A percentile compares a stretch with the other conserved stretches of the same genome.
Evolutionary conservation across 2,888 invertebrate species (phyloP).

Genomic region (Synergus itoensis): DNA sequence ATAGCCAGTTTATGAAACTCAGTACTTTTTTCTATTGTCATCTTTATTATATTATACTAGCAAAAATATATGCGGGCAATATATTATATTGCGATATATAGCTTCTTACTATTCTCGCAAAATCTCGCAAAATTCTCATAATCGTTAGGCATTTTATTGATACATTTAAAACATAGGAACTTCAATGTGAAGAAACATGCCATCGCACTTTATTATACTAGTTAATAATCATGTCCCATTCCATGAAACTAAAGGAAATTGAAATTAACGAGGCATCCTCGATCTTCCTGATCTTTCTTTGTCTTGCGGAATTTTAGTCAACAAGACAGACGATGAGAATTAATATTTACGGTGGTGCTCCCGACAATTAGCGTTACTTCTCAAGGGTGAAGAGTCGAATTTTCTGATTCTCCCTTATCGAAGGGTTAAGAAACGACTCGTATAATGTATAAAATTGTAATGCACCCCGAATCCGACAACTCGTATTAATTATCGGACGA

Average conservation of each 20-base stretch:
- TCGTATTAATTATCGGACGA: conserved; percentile 2
- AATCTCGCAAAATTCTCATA: too few relatives aligned
- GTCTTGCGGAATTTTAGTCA: background rate
- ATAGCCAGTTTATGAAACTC: background rate
- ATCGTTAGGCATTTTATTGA: too few relatives aligned
- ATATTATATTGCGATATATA: too few relatives aligned
- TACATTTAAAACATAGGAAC: too few relatives aligned
- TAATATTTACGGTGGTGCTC: conserved; percentile 25
- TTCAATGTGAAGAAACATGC: too few relatives aligned
- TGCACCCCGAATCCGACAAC: background rate
- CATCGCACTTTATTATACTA: background rate
- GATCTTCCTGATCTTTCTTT: conserved; percentile 2
- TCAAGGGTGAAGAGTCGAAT: conserved; percentile 15
- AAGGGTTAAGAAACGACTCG: conserved; percentile 28
- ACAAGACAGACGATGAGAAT: conserved; percentile 6
- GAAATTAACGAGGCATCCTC: conserved; percentile 6
- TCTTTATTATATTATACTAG: too few relatives aligned
- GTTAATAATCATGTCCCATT: conserved; percentile 1
- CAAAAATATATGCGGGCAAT: too few relatives aligned
- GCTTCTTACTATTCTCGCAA: too few relatives aligned
- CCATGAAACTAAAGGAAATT: background rate
- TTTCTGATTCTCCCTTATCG: conserved; percentile 31
- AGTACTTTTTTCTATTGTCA: background rate
- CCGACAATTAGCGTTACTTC: conserved; percentile 19
- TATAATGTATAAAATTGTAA: conserved; percentile 21